These are phyloP conservation scores for Bombylius discolor DNA, from an alignment of 2,888 invertebrate species.

Conservation along the genomic window DNA sequence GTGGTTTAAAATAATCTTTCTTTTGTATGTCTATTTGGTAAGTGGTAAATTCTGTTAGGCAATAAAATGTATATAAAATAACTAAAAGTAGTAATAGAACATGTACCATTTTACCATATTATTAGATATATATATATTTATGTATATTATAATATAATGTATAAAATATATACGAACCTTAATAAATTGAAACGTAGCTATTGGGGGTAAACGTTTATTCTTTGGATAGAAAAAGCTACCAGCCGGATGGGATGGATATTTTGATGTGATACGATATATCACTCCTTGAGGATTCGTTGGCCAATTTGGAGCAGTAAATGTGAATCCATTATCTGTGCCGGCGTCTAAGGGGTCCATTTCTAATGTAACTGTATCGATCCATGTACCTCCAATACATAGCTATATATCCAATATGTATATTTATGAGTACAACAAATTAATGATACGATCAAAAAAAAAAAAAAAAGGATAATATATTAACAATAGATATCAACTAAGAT, in stretches of 20 bases:
- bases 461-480: slow-evolving; percentile 7
- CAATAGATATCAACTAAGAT: no score
- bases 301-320: slow-evolving; percentile 95
- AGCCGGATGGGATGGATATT: slow-evolving; percentile 82
- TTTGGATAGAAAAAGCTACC: slow-evolving; percentile 91
- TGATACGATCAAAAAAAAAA: not conserved
- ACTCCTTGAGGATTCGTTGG: slow-evolving; percentile 80
- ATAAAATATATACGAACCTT: slow-evolving; percentile 47
- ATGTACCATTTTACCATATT: no score
- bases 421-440: no score
- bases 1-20: no score
- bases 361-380: slow-evolving; percentile 80
- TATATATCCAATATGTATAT: slow-evolving; percentile 38
- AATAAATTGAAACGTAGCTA: slow-evolving; percentile 82
- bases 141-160: no score
- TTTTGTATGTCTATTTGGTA: no score
- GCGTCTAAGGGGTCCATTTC: slow-evolving; percentile 88
- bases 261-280: slow-evolving; percentile 77
- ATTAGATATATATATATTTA: no score
- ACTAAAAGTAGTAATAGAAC: no score
- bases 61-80: no score
- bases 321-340: slow-evolving; percentile 89
- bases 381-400: slow-evolving; percentile 80
- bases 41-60: no score
- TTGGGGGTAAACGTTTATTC: slow-evolving; percentile 70